A percentile compares a stretch with the other conserved stretches of the same genome.
These are phyloP conservation scores for Acleris laterana DNA, from an alignment of 2,888 invertebrate species.

Conservation along the genomic window DNA sequence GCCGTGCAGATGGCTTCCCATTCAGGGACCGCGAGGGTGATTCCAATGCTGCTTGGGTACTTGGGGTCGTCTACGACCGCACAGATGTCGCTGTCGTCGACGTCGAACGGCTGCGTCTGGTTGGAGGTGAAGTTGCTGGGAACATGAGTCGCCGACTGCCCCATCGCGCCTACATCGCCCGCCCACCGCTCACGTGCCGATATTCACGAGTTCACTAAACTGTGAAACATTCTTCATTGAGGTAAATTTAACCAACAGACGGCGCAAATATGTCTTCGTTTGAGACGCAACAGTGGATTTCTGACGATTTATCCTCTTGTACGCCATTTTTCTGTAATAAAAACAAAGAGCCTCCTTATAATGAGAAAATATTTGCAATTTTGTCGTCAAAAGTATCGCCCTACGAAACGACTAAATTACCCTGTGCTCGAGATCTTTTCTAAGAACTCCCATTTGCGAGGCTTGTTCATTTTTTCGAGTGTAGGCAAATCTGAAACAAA, in stretches of 20 bases:
- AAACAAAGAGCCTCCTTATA: constrained; percentile 50
- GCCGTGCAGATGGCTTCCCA: constrained; percentile 94
- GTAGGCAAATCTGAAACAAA: constrained; percentile 69
- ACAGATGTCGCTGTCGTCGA: constrained; percentile 73
- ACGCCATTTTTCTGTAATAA: constrained; percentile 70
- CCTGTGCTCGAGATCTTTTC: constrained; percentile 60
- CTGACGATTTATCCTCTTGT: constrained; percentile 55
- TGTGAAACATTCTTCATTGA: constrained; percentile 47
- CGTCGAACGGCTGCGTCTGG: constrained; percentile 60
- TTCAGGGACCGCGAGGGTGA: constrained; percentile 90
- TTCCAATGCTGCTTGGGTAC: constrained; percentile 88
- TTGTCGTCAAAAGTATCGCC: constrained; percentile 37
- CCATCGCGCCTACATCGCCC: constrained; percentile 70
- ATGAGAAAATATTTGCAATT: constrained; percentile 43
- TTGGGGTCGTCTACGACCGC: constrained; percentile 74
- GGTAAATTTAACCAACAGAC: constrained; percentile 48
- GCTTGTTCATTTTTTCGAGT: constrained; percentile 64
- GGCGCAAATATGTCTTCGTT: constrained; percentile 53
- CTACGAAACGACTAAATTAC: constrained; percentile 51
- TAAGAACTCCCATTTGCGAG: constrained; percentile 63
- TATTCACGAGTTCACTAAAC: constrained; percentile 47
- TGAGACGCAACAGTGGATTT: constrained; percentile 49
- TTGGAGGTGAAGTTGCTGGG: constrained; percentile 66
- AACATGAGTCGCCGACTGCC: constrained; percentile 67
- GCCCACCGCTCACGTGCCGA: constrained; percentile 56